These are phyloP conservation scores for Leptopilina drosophilae DNA, from an alignment of 2,888 invertebrate genomes.

Conservation along the genomic window DNA sequence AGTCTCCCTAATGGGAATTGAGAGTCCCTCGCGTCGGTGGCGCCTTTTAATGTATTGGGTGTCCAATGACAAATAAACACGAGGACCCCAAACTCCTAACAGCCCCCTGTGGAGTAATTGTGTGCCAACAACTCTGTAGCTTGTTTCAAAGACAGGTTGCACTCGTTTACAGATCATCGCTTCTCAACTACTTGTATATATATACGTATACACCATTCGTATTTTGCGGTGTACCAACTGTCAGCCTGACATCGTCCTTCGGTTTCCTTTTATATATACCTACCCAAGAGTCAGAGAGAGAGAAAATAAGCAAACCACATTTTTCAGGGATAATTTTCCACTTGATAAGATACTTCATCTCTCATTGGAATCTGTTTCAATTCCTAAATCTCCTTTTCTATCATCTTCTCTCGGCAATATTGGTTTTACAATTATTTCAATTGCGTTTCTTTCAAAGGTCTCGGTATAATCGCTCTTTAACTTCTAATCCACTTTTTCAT, in stretches of 20 bases:
- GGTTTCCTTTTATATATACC: neutral
- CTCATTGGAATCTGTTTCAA: neutral
- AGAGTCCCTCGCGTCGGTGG: conserved; percentile 40
- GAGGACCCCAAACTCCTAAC: conserved; percentile 53
- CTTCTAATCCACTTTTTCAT: too few species aligned
- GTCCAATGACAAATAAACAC: conserved; percentile 63
- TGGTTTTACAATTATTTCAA: neutral
- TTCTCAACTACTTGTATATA: conserved; percentile 39
- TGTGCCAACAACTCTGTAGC: conserved; percentile 59
- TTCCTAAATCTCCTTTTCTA: too few species aligned
- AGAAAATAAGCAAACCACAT: conserved; percentile 10
- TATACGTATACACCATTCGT: neutral
- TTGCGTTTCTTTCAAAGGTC: too few species aligned
- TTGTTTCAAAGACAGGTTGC: conserved; percentile 60
- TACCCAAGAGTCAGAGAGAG: neutral
- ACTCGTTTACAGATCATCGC: conserved; percentile 63
- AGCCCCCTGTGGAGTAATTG: conserved; percentile 67
- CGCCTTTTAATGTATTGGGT: conserved; percentile 63
- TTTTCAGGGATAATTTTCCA: conserved; percentile 34
- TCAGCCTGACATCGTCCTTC: conserved; percentile 13
- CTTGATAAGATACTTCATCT: neutral
- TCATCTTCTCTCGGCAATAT: neutral
- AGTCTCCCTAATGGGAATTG: conserved; percentile 1
- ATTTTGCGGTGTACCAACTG: conserved; percentile 43
- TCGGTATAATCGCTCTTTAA: too few species aligned